Evolutionary conservation across 2,888 invertebrate species (phyloP).

Genomic region (Nephrotoma guestfalica): DNA sequence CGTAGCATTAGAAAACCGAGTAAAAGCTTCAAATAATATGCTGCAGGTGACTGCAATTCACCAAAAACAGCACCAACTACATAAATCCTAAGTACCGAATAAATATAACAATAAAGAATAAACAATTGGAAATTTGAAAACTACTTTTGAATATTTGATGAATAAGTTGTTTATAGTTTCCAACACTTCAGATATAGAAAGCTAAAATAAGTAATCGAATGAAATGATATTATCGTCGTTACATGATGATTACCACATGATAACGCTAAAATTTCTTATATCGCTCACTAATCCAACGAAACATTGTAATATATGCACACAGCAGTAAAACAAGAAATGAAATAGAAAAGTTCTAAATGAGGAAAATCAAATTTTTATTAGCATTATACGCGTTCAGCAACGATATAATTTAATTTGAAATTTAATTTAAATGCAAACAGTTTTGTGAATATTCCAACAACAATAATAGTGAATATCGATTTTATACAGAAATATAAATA

Average conservation of each 20-base stretch:
- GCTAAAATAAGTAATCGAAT: neutral
- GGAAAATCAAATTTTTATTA: neutral
- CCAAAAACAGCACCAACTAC: too few relatives aligned
- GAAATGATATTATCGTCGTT: neutral
- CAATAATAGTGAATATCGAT: neutral
- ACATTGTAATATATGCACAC: neutral
- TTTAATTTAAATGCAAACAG: neutral
- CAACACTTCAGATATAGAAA: neutral
- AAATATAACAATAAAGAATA: neutral
- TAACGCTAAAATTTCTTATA: neutral
- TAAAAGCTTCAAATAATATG: too few relatives aligned
- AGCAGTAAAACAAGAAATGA: neutral
- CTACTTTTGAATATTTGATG: neutral
- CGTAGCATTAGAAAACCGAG: too few relatives aligned
- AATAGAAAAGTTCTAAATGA: neutral
- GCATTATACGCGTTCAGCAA: neutral
- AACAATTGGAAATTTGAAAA: neutral
- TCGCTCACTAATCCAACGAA: neutral
- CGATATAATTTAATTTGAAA: neutral
- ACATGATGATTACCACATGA: neutral
- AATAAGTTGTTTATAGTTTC: neutral
- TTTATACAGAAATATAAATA: neutral
- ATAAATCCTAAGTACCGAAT: too few relatives aligned
- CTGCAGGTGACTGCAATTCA: too few relatives aligned
- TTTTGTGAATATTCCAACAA: neutral